Conservation (phyloP, 2,888 invertebrate species). For the Drosophila kambysellisi region DNA sequence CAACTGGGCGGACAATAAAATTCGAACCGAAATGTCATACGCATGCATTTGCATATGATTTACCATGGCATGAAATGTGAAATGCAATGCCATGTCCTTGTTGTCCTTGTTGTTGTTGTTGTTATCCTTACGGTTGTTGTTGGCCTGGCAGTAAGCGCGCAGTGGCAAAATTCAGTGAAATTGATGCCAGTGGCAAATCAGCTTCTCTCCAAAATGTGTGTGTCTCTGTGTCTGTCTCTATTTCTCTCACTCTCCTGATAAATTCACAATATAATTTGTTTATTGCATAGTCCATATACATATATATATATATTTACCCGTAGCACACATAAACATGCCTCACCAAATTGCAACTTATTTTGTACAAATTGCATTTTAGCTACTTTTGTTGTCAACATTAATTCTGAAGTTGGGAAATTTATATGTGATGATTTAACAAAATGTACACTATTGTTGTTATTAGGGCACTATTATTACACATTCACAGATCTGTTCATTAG, state of each 20-base stretch:
- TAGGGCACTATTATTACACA: constrained; percentile 29
- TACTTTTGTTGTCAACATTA: constrained; percentile 58
- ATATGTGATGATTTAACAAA: constrained; percentile 65
- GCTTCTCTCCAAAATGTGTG: constrained; percentile 5
- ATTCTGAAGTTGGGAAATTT: constrained; percentile 69
- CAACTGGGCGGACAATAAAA: constrained; percentile 77
- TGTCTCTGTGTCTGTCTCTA: neutral
- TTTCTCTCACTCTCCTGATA: constrained; percentile 25
- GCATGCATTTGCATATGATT: constrained; percentile 79
- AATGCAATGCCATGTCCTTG: constrained; percentile 42
- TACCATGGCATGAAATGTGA: constrained; percentile 31
- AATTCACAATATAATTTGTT: constrained; percentile 69
- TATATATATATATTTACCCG: neutral
- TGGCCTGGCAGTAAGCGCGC: constrained; percentile 36
- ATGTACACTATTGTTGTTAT: constrained; percentile 43
- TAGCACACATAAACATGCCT: neutral
- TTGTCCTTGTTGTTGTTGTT: constrained; percentile 11
- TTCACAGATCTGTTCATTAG: constrained; percentile 36
- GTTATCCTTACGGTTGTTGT: neutral
- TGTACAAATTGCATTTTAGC: constrained; percentile 52
- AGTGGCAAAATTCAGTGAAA: constrained; percentile 52
- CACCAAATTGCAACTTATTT: constrained; percentile 39
- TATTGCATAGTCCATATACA: constrained; percentile 28
- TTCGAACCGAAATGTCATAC: constrained; percentile 78
- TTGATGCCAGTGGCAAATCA: constrained; percentile 67